phyloP scores from a whole-genome alignment of 2,888 invertebrate genomes.

The Rhagium mordax region DNA sequence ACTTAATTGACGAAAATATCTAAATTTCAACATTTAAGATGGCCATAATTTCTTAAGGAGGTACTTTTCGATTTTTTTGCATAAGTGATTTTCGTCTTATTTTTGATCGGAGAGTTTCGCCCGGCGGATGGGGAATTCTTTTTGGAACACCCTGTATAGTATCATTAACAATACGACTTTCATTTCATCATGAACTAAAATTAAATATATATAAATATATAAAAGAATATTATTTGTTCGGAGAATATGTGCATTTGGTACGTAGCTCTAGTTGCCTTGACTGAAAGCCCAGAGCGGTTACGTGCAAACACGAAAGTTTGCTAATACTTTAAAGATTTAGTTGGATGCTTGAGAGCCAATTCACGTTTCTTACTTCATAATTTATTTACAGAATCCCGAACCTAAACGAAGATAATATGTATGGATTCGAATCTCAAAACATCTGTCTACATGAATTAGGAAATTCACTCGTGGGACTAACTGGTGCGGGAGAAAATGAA shows the following conservation, averaged over 20 bases:
- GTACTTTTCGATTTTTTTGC: too few relatives aligned
- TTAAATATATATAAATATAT: too few relatives aligned
- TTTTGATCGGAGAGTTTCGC: too few relatives aligned
- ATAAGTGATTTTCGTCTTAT: too few relatives aligned
- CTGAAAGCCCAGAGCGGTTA: background rate
- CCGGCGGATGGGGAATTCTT: too few relatives aligned
- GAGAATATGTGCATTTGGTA: background rate
- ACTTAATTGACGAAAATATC: too few relatives aligned
- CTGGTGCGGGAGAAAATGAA: constrained; percentile 28
- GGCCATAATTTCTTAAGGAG: too few relatives aligned
- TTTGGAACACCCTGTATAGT: too few relatives aligned
- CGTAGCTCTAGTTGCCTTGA: background rate
- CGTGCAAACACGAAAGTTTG: constrained; percentile 13
- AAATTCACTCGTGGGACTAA: constrained; percentile 23
- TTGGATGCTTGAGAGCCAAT: constrained; percentile 33
- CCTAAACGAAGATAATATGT: constrained; percentile 41
- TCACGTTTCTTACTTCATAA: constrained; percentile 44
- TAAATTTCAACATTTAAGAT: too few relatives aligned
- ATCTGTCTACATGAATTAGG: constrained; percentile 40
- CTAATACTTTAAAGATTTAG: constrained; percentile 44
- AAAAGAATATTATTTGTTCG: too few relatives aligned
- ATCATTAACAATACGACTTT: too few relatives aligned
- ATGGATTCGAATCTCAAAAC: constrained; percentile 33
- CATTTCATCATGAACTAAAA: too few relatives aligned
- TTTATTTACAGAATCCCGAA: constrained; percentile 42